Conservation (phyloP, 2,888 invertebrate species). For the Lasioglossum morio region DNA sequence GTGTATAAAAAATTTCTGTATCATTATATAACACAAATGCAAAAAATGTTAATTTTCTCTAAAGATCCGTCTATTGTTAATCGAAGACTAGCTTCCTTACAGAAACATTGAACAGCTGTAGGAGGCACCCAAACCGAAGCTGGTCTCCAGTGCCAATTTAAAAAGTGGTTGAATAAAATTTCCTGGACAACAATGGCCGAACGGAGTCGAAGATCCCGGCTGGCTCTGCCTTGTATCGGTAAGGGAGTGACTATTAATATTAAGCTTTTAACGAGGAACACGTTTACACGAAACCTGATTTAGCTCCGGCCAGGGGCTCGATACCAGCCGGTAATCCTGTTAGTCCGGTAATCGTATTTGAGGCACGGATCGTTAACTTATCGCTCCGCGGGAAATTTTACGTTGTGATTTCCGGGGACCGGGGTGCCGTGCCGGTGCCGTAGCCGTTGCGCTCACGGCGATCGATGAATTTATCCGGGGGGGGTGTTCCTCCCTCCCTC, state of each 20-base stretch:
- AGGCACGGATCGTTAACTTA: slow-evolving; percentile 78
- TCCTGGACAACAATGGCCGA: slow-evolving; percentile 10
- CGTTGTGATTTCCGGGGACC: slow-evolving; percentile 69
- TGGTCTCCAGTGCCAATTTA: neutral
- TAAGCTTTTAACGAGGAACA: slow-evolving; percentile 74
- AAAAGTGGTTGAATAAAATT: neutral
- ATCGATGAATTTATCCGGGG: slow-evolving; percentile 51
- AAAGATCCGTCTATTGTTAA: neutral
- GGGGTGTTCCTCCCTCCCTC: neutral
- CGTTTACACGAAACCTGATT: slow-evolving; percentile 72
- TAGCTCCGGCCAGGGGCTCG: slow-evolving; percentile 71
- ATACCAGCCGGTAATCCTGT: slow-evolving; percentile 75
- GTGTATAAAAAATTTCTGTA: no score
- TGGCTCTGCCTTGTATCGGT: slow-evolving; percentile 25
- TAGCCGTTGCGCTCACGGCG: slow-evolving; percentile 50
- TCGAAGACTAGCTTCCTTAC: neutral
- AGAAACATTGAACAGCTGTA: neutral
- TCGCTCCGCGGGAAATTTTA: slow-evolving; percentile 75
- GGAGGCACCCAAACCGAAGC: no score
- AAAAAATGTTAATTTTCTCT: no score
- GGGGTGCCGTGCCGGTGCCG: slow-evolving; percentile 21
- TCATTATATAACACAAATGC: no score
- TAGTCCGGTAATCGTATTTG: slow-evolving; percentile 76
- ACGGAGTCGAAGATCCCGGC: slow-evolving; percentile 25
- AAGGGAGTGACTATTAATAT: slow-evolving; percentile 68